Evolutionary conservation across 2,113 vertebrate genomes (phyloP), one percentile per base, ranked within the genome.

Genomic region (Oxyura jamaicensis): DNA sequence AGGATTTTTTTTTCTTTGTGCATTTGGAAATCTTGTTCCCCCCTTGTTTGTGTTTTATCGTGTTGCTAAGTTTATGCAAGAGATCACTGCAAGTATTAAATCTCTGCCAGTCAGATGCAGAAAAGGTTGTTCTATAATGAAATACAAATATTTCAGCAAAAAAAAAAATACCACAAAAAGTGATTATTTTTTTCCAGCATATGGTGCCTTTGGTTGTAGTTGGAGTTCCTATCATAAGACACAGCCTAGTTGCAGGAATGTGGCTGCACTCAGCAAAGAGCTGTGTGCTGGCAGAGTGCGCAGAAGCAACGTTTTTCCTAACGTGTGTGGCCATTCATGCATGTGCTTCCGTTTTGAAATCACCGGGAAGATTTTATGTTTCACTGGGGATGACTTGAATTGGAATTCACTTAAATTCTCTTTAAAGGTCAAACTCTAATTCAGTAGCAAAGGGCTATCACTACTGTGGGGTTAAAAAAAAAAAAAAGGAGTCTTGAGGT

Each of bases 271-370:
- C 46, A 33, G 48, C 12, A 65, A 44, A 59, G 85, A 52, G 5
- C 78, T 52, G 41, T 20, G 35, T 23, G 7, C 71, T 76, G 71
- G 59, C 53, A 25, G 72, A 67, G 31, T 28, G n/a, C 41, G 10
- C 31, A 8, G 80, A 79, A 94, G 92, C 92, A 93, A 39, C 33
- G 28, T 86, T 95, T 88, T 59, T 55, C 76, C 36, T 25, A 60
- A 68, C 25, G 63, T n/a, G 1, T 68, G 92, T 73, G 58, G 75
- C 39, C 67, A 48, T 3, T 0, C 33, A 48, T 48, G 11, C 44
- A 1, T 10, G 52, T 41, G 55, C 90, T 79, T 76, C 72, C 52
- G n/a, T 53, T 87, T 8, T 69, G 63, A 83, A 87, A 93, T 78
- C 59, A 5, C 42, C 17, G 17, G 20, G 29, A 25, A 60, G 62